These are phyloP conservation scores for Pluvialis apricaria DNA, from an alignment of 2,113 vertebrate species.

Conservation along the genomic window DNA sequence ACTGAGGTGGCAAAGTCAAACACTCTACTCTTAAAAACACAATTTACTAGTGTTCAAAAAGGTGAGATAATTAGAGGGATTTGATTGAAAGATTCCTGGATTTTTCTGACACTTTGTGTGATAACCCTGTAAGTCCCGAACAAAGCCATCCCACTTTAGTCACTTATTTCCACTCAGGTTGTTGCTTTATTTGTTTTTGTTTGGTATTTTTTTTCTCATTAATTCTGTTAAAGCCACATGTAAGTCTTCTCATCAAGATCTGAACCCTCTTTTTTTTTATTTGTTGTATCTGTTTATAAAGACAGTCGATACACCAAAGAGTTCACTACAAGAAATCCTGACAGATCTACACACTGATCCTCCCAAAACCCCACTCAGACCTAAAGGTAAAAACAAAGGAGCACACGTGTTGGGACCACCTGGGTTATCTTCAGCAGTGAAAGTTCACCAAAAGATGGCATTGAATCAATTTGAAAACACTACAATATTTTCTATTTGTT, in stretches of 20 bases:
- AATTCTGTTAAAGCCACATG: neutral
- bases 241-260: neutral
- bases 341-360: neutral
- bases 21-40: neutral
- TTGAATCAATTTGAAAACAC: neutral
- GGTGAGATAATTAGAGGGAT: neutral
- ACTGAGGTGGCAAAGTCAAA: neutral
- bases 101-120: neutral
- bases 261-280: neutral
- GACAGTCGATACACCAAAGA: neutral
- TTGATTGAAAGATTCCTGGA: neutral
- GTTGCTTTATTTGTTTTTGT: neutral
- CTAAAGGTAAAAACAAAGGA: neutral
- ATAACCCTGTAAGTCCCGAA: neutral
- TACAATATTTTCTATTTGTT: neutral
- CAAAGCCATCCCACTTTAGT: neutral
- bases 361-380: neutral
- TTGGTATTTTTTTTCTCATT: neutral
- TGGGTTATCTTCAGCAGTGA: neutral
- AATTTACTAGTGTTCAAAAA: neutral
- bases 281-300: neutral
- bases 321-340: neutral
- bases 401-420: neutral
- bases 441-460: neutral
- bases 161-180: neutral